phyloP scores from a whole-genome alignment of 2,797 vertebrate species.

The Pampus argenteus region DNA sequence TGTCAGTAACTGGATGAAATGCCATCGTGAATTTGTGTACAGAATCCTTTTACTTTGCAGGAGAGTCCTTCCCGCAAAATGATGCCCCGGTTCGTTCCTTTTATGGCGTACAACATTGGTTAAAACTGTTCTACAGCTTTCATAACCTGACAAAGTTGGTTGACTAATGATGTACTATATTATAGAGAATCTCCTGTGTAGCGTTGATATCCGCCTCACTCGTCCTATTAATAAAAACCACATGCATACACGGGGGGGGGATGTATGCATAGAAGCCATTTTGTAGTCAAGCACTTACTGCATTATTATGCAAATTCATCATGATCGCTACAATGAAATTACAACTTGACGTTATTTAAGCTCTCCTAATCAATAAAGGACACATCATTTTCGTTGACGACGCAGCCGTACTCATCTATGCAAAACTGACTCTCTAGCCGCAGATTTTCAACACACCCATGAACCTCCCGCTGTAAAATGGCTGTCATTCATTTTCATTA shows the following conservation, averaged over 20 bases:
- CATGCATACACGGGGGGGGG: not conserved
- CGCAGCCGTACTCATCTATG: constrained; percentile 6
- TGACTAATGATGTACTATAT: constrained; percentile 43
- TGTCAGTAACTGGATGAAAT: constrained; percentile 56
- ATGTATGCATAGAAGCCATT: constrained; percentile 42
- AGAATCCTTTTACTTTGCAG: constrained; percentile 20
- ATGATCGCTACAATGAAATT: constrained; percentile 55
- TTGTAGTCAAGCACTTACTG: constrained; percentile 36
- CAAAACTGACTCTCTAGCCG: constrained; percentile 25
- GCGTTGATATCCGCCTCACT: constrained; percentile 9
- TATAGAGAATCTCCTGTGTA: constrained; percentile 15
- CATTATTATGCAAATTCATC: constrained; percentile 58
- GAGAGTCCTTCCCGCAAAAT: constrained; percentile 41
- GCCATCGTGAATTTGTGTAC: constrained; percentile 55
- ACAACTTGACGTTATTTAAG: constrained; percentile 55
- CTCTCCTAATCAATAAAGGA: constrained; percentile 62
- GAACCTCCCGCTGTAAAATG: constrained; percentile 60
- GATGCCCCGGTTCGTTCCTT: constrained; percentile 47
- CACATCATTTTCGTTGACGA: constrained; percentile 48
- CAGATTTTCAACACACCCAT: constrained; percentile 39
- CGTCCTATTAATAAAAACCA: constrained; percentile 27
- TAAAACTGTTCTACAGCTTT: constrained; percentile 33
- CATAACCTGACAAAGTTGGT: constrained; percentile 20
- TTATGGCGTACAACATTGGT: constrained; percentile 22
- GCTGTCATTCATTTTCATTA: constrained; percentile 85